Evolutionary conservation across 35 echinoderm and acorn worm genomes (phyloP).

Genomic region (Apostichopus californicus): DNA sequence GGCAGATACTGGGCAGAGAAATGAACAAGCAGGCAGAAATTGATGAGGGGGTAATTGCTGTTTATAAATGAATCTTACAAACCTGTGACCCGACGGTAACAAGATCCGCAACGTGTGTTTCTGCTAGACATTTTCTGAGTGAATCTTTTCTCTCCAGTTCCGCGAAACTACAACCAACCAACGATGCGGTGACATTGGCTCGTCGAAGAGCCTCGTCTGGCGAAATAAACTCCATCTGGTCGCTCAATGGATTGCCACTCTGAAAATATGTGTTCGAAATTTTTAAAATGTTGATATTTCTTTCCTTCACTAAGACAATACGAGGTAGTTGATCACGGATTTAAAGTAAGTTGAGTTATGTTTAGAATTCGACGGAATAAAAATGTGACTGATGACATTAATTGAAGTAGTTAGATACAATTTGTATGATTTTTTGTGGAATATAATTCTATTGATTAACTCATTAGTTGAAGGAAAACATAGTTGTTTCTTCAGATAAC

Average conservation of each 20-base stretch:
- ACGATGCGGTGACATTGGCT: not conserved
- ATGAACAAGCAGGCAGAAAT: no score
- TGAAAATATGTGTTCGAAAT: not conserved
- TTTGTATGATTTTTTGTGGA: no score
- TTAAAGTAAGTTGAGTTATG: no score
- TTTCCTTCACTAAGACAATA: no score
- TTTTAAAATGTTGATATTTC: not conserved
- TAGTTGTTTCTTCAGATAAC: no score
- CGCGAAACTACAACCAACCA: conserved; percentile 37
- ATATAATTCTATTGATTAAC: no score
- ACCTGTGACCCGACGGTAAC: conserved; percentile 12
- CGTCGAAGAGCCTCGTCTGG: conserved; percentile 36
- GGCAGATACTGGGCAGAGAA: no score
- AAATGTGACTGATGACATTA: no score
- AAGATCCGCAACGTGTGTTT: conserved; percentile 8
- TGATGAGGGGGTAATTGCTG: not conserved
- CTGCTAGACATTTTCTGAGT: conserved; percentile 5
- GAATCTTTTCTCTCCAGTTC: conserved; percentile 2
- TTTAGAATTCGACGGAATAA: no score
- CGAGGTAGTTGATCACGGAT: no score
- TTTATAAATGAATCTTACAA: not conserved
- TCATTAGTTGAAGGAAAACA: not conserved
- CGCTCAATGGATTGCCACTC: conserved; percentile 40
- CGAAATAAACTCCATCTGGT: not conserved
- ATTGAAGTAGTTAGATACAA: no score